Evolutionary conservation across 2,888 invertebrate species (phyloP).

Genomic region (Drosophila quinaria): DNA sequence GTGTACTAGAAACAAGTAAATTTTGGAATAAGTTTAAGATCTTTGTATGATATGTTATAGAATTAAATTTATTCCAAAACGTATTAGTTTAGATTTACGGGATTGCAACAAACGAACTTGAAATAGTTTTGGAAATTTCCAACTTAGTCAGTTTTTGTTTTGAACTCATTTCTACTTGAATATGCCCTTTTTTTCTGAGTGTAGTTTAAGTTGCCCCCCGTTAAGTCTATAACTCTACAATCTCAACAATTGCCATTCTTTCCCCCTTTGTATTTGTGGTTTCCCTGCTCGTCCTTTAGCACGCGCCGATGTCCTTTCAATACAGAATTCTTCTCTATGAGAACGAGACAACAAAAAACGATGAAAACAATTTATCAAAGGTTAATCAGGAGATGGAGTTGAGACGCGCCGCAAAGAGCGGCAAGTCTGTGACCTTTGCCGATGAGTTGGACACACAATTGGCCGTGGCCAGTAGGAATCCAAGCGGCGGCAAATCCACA

Average conservation of each 20-base stretch:
- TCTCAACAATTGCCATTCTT: constrained; percentile 14
- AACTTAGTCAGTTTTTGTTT: no score
- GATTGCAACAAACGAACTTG: no score
- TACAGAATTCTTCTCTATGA: constrained; percentile 87
- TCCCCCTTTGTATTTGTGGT: constrained; percentile 1
- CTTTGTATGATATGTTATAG: no score
- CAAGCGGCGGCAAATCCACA: constrained; percentile 42
- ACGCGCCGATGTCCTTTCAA: constrained; percentile 89
- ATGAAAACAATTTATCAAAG: constrained; percentile 65
- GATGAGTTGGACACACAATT: constrained; percentile 52
- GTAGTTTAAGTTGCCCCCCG: no score
- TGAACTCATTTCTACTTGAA: no score
- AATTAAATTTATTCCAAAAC: no score
- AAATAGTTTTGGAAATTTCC: no score
- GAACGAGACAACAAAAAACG: constrained; percentile 56
- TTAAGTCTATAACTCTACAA: not conserved
- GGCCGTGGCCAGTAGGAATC: not conserved
- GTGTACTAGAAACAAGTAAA: no score
- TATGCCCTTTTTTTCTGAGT: no score
- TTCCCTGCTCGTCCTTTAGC: constrained; percentile 84
- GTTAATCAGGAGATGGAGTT: constrained; percentile 63
- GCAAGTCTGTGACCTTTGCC: constrained; percentile 70
- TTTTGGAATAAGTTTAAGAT: no score
- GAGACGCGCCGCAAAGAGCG: constrained; percentile 41
- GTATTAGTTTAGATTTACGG: no score